Evolutionary conservation across 2,113 vertebrate genomes (phyloP).

Genomic region (Physeter macrocephalus): DNA sequence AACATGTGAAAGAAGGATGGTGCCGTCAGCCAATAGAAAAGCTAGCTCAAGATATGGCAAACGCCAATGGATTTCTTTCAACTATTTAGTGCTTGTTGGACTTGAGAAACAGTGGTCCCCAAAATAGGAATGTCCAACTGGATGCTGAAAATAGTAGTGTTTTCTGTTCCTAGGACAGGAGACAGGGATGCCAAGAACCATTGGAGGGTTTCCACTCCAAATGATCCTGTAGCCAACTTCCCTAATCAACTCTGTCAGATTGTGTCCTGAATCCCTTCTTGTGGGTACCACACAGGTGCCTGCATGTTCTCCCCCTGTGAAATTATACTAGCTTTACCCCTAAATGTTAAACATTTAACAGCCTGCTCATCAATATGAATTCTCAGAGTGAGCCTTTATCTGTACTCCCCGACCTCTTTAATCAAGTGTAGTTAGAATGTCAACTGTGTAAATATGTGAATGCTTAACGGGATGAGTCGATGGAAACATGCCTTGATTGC

Average conservation of each 20-base stretch:
- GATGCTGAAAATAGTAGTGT: not conserved
- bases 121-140: not conserved
- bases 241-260: not conserved
- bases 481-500: not conserved
- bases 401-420: not conserved
- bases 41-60: not conserved
- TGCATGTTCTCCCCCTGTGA: not conserved
- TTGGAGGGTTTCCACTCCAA: not conserved
- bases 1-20: not conserved
- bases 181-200: not conserved
- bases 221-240: not conserved
- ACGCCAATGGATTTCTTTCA: not conserved
- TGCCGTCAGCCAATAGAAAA: not conserved
- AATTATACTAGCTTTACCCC: not conserved
- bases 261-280: not conserved
- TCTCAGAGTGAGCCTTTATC: not conserved
- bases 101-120: not conserved
- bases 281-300: not conserved
- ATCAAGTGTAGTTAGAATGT: not conserved
- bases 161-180: not conserved
- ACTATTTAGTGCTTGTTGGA: not conserved
- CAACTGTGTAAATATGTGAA: not conserved
- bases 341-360: not conserved
- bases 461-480: not conserved
- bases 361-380: not conserved